Conservation (phyloP, 1,140 invertebrate species). For the Drosophila dunni region DNA sequence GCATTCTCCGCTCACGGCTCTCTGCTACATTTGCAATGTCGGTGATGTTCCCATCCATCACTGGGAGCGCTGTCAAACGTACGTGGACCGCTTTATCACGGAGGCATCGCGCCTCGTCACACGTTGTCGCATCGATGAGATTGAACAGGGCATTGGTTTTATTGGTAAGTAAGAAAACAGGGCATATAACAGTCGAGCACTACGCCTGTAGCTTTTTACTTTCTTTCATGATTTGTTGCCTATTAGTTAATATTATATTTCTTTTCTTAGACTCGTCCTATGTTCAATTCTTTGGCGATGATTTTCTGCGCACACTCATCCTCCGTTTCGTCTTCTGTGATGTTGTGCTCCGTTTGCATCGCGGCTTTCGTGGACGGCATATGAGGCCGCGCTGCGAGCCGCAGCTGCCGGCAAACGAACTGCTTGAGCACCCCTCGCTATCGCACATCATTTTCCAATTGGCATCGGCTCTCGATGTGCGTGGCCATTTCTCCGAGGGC, state of each 20-base stretch:
- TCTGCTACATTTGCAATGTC: slow-evolving; percentile 96
- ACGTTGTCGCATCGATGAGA: slow-evolving; percentile 92
- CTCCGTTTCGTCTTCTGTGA: slow-evolving; percentile 97
- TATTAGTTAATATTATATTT: not conserved
- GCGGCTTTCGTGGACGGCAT: slow-evolving; percentile 91
- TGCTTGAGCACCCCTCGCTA: slow-evolving; percentile 94
- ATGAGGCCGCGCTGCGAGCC: slow-evolving; percentile 94
- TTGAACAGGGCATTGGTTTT: slow-evolving; percentile 84
- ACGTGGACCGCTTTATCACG: slow-evolving; percentile 94
- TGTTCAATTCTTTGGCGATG: slow-evolving; percentile 96
- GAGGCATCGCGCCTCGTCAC: slow-evolving; percentile 94
- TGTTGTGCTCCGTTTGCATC: slow-evolving; percentile 93
- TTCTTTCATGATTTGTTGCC: not conserved
- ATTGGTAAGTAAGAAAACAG: slow-evolving; percentile 62
- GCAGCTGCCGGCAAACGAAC: slow-evolving; percentile 93
- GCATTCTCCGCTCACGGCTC: slow-evolving; percentile 96
- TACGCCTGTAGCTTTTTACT: no score
- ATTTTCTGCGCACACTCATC: slow-evolving; percentile 94
- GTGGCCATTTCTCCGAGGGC: slow-evolving; percentile 89
- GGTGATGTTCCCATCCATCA: slow-evolving; percentile 92
- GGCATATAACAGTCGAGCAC: no score
- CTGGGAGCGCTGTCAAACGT: slow-evolving; percentile 96
- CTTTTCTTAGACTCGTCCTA: slow-evolving; percentile 89
- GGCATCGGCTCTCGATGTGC: slow-evolving; percentile 92
- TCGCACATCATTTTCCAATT: slow-evolving; percentile 93